These are phyloP conservation scores for Antigone vipio DNA, from an alignment of 2,113 vertebrate species.

Conservation along the genomic window DNA sequence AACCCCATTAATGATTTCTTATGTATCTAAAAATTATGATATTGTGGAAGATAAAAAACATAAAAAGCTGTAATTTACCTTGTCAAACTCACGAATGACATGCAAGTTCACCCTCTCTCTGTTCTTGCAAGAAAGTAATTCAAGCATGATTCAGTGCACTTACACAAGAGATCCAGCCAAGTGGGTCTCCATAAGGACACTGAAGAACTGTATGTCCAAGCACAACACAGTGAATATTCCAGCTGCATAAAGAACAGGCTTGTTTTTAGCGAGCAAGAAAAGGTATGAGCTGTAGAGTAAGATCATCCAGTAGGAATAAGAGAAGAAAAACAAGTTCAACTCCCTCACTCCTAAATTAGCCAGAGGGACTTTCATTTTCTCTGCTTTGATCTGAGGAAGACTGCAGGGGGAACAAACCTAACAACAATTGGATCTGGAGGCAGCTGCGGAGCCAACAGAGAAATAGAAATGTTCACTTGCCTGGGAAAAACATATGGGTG, in stretches of 20 bases:
- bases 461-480: not conserved
- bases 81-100: not conserved
- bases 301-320: slow-evolving; percentile 13
- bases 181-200: slow-evolving; percentile 13
- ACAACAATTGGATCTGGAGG: slow-evolving; percentile 19
- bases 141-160: not conserved
- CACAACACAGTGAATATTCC: slow-evolving; percentile 14
- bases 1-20: not conserved
- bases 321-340: slow-evolving; percentile 52
- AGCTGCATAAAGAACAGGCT: slow-evolving; percentile 23
- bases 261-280: slow-evolving; percentile 50
- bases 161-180: slow-evolving; percentile 35
- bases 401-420: slow-evolving; percentile 42
- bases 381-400: slow-evolving; percentile 41
- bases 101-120: not conserved
- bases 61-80: slow-evolving; percentile 29
- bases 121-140: not conserved
- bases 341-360: slow-evolving; percentile 29
- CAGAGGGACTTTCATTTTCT: slow-evolving; percentile 38
- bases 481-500: slow-evolving; percentile 1
- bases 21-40: not conserved
- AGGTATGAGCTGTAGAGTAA: slow-evolving; percentile 25
- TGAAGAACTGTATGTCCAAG: not conserved
- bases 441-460: not conserved
- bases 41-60: not conserved